Conservation (phyloP, 2,797 vertebrate species). For the Schizopygopsis malacanthus region DNA sequence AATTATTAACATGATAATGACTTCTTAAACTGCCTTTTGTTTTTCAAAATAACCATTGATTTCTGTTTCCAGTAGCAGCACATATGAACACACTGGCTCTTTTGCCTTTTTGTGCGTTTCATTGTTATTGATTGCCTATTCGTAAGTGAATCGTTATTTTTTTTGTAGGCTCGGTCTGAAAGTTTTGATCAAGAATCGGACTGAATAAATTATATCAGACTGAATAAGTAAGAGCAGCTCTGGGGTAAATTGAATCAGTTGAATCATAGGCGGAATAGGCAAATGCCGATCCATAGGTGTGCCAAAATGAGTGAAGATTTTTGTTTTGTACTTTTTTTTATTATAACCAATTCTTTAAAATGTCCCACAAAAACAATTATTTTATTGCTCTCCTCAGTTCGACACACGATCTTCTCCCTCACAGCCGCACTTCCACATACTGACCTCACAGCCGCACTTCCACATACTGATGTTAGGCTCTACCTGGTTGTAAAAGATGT, state of each 20-base stretch:
- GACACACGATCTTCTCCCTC: no score
- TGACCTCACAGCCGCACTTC: no score
- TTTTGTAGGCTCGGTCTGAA: not conserved
- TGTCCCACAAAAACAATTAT: no score
- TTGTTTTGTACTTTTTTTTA: no score
- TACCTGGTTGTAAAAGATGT: no score
- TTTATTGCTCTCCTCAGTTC: no score
- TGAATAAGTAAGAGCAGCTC: not conserved
- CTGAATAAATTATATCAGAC: not conserved
- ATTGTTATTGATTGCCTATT: conserved; percentile 17
- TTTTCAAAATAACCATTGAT: conserved; percentile 2
- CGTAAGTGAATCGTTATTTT: conserved; percentile 51
- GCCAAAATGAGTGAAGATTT: no score
- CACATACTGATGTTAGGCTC: no score
- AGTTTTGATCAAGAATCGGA: not conserved
- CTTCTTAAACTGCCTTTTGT: conserved; percentile 15
- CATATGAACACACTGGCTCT: not conserved
- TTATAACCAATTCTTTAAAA: no score
- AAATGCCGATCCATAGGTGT: no score
- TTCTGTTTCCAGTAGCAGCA: not conserved
- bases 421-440: no score
- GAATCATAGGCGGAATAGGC: not conserved
- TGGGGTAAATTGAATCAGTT: not conserved
- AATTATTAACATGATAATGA: conserved; percentile 9
- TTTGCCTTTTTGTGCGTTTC: not conserved